These are phyloP conservation scores for Thymallus thymallus DNA, from an alignment of 2,113 vertebrate genomes.

Conservation along the genomic window DNA sequence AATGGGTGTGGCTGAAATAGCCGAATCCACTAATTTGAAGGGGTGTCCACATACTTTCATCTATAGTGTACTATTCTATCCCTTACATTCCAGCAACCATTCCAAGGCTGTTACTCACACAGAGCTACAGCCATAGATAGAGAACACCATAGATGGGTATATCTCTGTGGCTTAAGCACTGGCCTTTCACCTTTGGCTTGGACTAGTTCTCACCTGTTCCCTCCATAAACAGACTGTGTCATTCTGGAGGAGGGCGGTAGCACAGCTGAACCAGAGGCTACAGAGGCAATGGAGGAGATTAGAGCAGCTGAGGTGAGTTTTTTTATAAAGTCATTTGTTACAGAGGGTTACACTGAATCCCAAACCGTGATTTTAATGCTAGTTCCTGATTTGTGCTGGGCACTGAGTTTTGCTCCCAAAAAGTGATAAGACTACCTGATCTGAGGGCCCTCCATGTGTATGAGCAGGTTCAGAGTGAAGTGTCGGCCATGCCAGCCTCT, in stretches of 20 bases:
- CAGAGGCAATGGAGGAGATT: conserved; percentile 42
- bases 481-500: conserved; percentile 76
- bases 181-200: too few species aligned
- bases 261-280: conserved; percentile 18
- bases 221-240: conserved; percentile 37
- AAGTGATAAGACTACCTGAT: too few species aligned
- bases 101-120: neutral
- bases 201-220: neutral
- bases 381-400: too few species aligned
- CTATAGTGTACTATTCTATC: neutral
- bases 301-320: conserved; percentile 51
- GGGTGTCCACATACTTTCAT: too few species aligned
- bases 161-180: too few species aligned
- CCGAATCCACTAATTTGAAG: too few species aligned
- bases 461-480: conserved; percentile 68
- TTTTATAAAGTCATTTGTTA: too few species aligned
- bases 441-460: neutral
- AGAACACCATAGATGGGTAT: too few species aligned
- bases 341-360: too few species aligned
- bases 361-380: neutral
- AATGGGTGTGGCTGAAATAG: too few species aligned
- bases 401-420: too few species aligned
- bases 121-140: neutral
- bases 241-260: conserved; percentile 45
- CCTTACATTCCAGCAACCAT: too few species aligned